Conservation (phyloP, 2,888 invertebrate genomes). For the Andricus quercusramuli region DNA sequence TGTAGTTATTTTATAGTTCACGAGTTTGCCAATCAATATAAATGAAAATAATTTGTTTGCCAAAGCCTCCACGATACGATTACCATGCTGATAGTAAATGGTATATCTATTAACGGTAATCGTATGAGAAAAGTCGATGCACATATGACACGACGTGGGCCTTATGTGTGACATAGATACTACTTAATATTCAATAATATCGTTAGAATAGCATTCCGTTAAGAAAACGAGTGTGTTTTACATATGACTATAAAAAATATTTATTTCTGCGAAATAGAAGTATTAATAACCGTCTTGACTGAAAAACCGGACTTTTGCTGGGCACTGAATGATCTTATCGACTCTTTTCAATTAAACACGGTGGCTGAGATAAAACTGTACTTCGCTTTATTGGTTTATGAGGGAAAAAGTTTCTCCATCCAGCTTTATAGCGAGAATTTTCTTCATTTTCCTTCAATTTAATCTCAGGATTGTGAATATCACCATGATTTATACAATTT, state of each 20-base stretch:
- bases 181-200: not conserved
- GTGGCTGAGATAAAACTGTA: not conserved
- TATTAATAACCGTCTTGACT: not conserved
- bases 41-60: not conserved
- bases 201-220: not conserved
- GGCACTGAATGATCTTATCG: not conserved
- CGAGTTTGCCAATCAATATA: not conserved
- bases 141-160: constrained; percentile 1
- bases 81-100: not conserved
- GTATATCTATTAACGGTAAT: constrained; percentile 14
- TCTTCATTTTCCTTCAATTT: not conserved
- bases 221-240: not conserved
- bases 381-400: not conserved
- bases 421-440: not conserved
- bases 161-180: not conserved
- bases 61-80: not conserved
- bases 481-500: not conserved
- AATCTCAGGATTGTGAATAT: not conserved
- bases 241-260: not conserved
- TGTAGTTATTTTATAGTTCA: not conserved
- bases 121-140: constrained; percentile 16
- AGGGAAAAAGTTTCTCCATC: not conserved
- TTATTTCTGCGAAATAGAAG: not conserved
- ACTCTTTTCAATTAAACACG: not conserved
- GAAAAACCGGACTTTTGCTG: not conserved